Percentiles rank a stretch among this genome's conserved stretches.
Conservation (phyloP, 2,888 invertebrate species). For the Melinopterus prodromus region DNA sequence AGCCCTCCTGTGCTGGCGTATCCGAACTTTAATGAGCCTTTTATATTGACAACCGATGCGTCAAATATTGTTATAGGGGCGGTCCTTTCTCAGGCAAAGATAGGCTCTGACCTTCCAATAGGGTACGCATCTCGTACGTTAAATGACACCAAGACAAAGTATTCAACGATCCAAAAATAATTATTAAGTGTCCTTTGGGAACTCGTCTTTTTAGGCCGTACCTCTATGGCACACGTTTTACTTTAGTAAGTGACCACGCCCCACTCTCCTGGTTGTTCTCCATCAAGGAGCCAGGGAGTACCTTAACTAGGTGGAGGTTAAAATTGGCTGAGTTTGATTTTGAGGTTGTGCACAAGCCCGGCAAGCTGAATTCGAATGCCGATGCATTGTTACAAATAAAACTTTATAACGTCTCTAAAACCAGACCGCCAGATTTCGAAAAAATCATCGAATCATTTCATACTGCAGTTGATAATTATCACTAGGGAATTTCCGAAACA, state of each 20-base stretch:
- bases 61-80: constrained; percentile 41
- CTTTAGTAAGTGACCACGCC: neutral
- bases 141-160: neutral
- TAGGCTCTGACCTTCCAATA: constrained; percentile 39
- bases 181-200: neutral
- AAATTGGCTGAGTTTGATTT: too few relatives aligned
- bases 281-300: neutral
- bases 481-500: too few relatives aligned
- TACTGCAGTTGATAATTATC: too few relatives aligned
- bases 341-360: too few relatives aligned
- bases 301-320: neutral
- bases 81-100: constrained; percentile 39
- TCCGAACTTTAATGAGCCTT: neutral
- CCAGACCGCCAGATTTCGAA: too few relatives aligned
- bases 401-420: too few relatives aligned
- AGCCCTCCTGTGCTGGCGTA: neutral
- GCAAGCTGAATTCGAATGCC: too few relatives aligned
- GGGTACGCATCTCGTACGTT: constrained; percentile 44
- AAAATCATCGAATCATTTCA: too few relatives aligned
- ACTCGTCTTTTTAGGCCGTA: neutral
- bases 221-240: neutral
- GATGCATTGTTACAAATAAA: too few relatives aligned
- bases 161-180: constrained; percentile 11
- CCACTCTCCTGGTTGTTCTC: neutral
- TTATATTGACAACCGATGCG: constrained; percentile 43